Evolutionary conservation across 1,140 invertebrate species (phyloP).

Genomic region (Papilio polyxenes): DNA sequence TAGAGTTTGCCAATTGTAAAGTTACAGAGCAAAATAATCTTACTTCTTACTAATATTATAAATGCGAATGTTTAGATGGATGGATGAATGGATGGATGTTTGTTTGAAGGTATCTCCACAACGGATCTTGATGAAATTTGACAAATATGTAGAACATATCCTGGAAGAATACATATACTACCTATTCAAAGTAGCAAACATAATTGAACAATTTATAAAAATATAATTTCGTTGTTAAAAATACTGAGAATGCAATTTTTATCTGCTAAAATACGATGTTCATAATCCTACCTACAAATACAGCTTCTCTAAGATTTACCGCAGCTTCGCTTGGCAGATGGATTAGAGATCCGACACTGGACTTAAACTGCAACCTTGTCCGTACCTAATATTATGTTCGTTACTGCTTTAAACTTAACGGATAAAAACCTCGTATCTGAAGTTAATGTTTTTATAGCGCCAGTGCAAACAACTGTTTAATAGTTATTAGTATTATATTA

Average conservation of each 20-base stretch:
- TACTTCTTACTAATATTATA: too few relatives aligned
- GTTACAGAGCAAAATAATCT: too few relatives aligned
- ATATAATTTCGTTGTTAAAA: neutral
- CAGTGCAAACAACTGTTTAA: too few relatives aligned
- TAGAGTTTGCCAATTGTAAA: too few relatives aligned
- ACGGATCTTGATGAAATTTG: too few relatives aligned
- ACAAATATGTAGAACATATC: too few relatives aligned
- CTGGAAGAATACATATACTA: too few relatives aligned
- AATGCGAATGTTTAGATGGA: too few relatives aligned
- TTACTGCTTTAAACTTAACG: neutral
- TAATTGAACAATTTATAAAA: neutral
- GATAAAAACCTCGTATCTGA: neutral
- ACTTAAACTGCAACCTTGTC: conserved; percentile 25
- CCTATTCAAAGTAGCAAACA: too few relatives aligned
- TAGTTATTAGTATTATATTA: too few relatives aligned
- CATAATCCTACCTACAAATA: conserved; percentile 25
- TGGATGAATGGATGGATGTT: too few relatives aligned
- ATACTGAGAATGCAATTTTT: conserved; percentile 14
- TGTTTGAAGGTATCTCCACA: too few relatives aligned
- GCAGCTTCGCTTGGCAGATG: conserved; percentile 10
- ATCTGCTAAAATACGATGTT: conserved; percentile 11
- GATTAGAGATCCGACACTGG: conserved; percentile 16
- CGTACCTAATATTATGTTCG: conserved; percentile 7
- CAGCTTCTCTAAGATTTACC: conserved; percentile 20
- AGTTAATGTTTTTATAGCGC: neutral